Evolutionary conservation across 2,888 invertebrate species (phyloP), one percentile per base, ranked within the genome.

Genomic region (Mechanitis messenoides): DNA sequence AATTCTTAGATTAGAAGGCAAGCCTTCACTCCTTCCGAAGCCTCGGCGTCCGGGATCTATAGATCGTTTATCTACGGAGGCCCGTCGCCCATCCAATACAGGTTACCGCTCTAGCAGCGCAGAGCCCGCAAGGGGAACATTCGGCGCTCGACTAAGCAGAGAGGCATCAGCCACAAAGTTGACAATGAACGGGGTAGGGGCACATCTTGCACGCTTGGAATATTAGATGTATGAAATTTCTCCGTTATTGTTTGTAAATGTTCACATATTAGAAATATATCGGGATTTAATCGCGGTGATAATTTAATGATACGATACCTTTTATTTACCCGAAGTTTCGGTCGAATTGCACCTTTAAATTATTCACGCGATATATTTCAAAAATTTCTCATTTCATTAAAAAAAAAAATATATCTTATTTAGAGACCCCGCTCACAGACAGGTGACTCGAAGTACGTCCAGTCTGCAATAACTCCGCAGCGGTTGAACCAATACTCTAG

Each of bases 351-450:
- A 20, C 20, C 20, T 20, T 20, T 20, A 20, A 20, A 20, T 20
- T 20, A 20, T 20, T 20, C 20, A 20, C 20, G 20, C 20, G 20
- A 20, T 20, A 20, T 20, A 20, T 20, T 20, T 20, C 20, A 20
- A 20, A 20, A 20, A 20, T 20, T 20, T 20, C 20, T 20, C 20
- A 20, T 20, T 20, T 20, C 20, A 20, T 20, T 20, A 20, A 20
- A 20, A 20, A 20, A 20, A 35, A 38, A 56, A 42, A 55, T 59
- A 11, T 55, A 38, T 35, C 42, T 45, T n/a, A 65, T 72, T 2
- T 72, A 89, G 88, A 79, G 84, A 57, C 83, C 89, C 3, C 75
- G 83, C 2, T 85, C 87, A 0, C 89, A 89, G 61, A 85, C 84
- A 65, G 75, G 77, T 2, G 86, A 87, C 2, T 47, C 62, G 4